These are phyloP conservation scores for Caenorhabditis parvicauda DNA, from an alignment of 2,888 invertebrate genomes.

Conservation along the genomic window DNA sequence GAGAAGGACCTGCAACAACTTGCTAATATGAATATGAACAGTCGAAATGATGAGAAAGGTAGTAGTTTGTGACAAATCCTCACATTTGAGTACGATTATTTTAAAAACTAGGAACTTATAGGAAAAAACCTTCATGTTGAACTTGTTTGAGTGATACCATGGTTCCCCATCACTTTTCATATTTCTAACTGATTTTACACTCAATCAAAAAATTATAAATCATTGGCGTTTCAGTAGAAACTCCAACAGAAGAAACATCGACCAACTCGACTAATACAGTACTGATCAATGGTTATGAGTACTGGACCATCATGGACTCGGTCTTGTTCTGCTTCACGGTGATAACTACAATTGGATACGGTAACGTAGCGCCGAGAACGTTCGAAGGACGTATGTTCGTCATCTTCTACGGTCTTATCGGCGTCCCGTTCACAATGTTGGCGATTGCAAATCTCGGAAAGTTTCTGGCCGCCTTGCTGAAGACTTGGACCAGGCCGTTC, in stretches of 20 bases:
- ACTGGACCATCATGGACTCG: constrained; percentile 54
- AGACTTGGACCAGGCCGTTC: constrained; percentile 45
- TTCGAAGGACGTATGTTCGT: constrained; percentile 53
- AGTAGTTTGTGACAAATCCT: too few species aligned
- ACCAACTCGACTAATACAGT: constrained; percentile 18
- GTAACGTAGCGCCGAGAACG: constrained; percentile 56
- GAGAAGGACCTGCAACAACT: constrained; percentile 18
- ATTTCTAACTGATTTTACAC: background rate
- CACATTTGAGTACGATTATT: too few species aligned
- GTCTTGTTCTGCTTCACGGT: constrained; percentile 59
- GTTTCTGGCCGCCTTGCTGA: constrained; percentile 52
- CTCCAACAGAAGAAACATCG: constrained; percentile 2
- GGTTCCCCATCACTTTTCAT: background rate
- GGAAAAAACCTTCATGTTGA: too few species aligned
- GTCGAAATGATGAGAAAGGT: too few species aligned
- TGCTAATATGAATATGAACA: too few species aligned
- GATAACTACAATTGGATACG: constrained; percentile 60
- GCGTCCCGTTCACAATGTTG: constrained; percentile 59
- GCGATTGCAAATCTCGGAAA: constrained; percentile 59
- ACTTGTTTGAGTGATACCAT: background rate
- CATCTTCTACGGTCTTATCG: constrained; percentile 55
- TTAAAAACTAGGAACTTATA: too few species aligned
- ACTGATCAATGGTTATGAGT: constrained; percentile 30
- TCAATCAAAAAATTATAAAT: background rate
- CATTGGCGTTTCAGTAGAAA: background rate